Conservation (phyloP, 2,113 vertebrate species). For the Ailurus styani region DNA sequence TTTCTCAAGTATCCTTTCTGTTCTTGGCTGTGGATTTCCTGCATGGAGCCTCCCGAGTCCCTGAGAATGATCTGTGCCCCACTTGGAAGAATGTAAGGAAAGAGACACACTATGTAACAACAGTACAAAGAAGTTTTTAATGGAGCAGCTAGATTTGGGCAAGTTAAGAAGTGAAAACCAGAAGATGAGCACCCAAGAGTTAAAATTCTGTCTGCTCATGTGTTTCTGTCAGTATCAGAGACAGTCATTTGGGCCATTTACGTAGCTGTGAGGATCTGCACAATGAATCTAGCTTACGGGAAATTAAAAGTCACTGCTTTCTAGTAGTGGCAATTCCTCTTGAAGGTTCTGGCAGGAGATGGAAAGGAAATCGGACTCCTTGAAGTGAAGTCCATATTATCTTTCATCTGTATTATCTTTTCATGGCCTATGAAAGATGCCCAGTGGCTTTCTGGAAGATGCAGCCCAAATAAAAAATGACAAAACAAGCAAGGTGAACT, state of each 20-base stretch:
- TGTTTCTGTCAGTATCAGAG: neutral
- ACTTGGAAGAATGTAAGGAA: neutral
- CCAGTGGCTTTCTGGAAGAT: slow-evolving; percentile 1
- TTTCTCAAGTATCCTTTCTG: neutral
- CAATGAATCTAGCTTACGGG: neutral
- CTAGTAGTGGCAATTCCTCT: neutral
- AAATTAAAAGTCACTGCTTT: slow-evolving; percentile 48
- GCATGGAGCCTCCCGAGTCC: neutral
- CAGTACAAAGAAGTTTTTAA: neutral
- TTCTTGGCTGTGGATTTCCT: neutral
- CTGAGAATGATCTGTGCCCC: neutral
- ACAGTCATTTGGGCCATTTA: neutral
- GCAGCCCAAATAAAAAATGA: neutral
- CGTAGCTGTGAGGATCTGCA: neutral
- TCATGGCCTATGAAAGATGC: neutral
- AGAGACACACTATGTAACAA: neutral
- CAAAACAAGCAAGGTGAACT: neutral
- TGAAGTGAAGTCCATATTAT: neutral
- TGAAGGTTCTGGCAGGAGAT: neutral
- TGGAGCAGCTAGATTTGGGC: neutral
- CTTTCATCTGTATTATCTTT: neutral
- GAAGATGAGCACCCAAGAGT: neutral
- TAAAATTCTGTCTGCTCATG: neutral
- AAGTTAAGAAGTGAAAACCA: neutral
- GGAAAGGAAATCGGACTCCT: neutral